Base-by-base conservation (phyloP, 2,113 vertebrate species). In the Shinisaurus crocodilurus region DNA sequence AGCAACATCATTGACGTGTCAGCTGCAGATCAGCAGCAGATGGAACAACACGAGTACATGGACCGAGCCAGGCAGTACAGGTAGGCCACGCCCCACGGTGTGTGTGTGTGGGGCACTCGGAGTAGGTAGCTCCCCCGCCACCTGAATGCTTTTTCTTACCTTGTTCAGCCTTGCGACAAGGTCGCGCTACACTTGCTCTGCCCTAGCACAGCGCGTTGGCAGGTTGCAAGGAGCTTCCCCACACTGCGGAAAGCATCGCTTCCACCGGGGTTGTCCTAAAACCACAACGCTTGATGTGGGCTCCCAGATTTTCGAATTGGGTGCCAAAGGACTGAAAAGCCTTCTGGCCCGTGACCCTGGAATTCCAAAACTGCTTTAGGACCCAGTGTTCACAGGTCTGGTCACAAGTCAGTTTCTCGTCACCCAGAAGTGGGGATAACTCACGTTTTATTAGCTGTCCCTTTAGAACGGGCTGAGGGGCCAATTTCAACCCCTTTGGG, bases 41-140 rank as follows among this genome's bases (percentile, higher is more conserved):
- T 99, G 98, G 99, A 99, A 93, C 99, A 99, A 92, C 99, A 99
- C 3, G 99, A 99, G 91, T 99, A 99, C 96, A 99, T 99, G 99
- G 99, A 99, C 96, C 97, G 98, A 94, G 99, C 99, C 25, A 96
- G 98, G 85, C 99, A 99, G 94, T 99, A 99, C 97, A 99, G 98
- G 99, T 99, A 90, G 76, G 94, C 48, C 85, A 6, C 0, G 83
- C 32, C n/a, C n/a, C n/a, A n/a, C n/a, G n/a, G n/a, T n/a, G n/a
- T n/a, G n/a, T n/a, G n/a, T n/a, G n/a, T n/a, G n/a, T n/a, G n/a
- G n/a, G 50, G 79, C 2, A 25, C 2, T 0, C n/a, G 6, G 9
- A 7, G 37, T 16, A 32, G 65, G 65, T 2, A n/a, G n/a, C n/a
- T n/a, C n/a, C n/a, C 75, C 75, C 5, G n/a, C 10, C n/a, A 32